Base-by-base conservation (phyloP, 37 sponge, comb jelly and placozoan genomes). In the Haliclona indistincta region DNA sequence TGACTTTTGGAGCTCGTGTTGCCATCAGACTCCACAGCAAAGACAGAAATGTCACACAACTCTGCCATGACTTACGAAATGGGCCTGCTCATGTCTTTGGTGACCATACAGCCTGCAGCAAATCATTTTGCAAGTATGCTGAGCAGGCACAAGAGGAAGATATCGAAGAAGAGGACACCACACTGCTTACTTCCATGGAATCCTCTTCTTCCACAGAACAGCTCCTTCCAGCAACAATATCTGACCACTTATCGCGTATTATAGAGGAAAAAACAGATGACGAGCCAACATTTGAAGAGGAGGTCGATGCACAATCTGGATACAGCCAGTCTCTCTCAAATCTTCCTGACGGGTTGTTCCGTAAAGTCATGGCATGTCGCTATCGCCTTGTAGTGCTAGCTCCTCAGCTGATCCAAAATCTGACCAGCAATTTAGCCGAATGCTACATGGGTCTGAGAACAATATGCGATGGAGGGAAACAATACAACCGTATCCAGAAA, bases 401-500 rank as follows among this genome's bases (percentile, higher is more conserved):
- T 39, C 1, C 2, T 7, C 80, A 69, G 30, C 51, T 79, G 10
- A 70, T 79, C 7, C 28, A 54, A 56, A 79, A 79, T 58, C 32
- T 55, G 36, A 68, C 80, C 6, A 68, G 70, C 44, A 79, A 79
- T 45, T n/a, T 68, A 6, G 70, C 80, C n/a, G 80, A 79, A 51
- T 25, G 70, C 3, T 76, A 63, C 49, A 79, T 68, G 80, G 25
- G 38, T 35, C 37, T 79, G 4, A 40, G 63, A 39, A 29, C 61
- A 25, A 6, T 36, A 19, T 68, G 28, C 3, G 71, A 79, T 79
- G 70, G 80, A 4, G 80, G 80, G 1, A 60, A 79, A 41, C 33
- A 61, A 8, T 54, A 28, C 62, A 79, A 79, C 35, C 69, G 70
- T n/a, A n/a, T n/a, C n/a, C 68, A 77, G 67, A 22, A 11, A 36